Conservation (phyloP, 2,113 vertebrate genomes). For the Chamaetylas fuelleborni region DNA sequence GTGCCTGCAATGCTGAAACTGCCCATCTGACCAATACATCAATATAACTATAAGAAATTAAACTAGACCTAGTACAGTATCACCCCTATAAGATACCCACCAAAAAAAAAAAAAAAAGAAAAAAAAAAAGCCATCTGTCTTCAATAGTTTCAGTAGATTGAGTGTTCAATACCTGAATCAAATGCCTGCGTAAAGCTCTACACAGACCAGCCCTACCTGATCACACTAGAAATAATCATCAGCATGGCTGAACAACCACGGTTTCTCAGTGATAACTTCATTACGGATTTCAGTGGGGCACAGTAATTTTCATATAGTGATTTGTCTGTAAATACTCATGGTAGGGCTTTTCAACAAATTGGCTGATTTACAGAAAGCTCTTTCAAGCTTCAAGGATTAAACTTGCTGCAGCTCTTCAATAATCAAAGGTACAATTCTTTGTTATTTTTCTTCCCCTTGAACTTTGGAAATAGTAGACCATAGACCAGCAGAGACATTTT, state of each 20-base stretch:
- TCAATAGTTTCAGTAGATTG: not conserved
- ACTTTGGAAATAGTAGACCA: not conserved
- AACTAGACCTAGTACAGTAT: not conserved
- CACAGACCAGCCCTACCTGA: not conserved
- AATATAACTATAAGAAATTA: not conserved
- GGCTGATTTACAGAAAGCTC: not conserved
- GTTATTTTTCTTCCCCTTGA: not conserved
- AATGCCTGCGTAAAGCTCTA: not conserved
- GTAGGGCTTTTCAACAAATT: not conserved
- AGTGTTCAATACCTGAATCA: not conserved
- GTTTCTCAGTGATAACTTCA: not conserved
- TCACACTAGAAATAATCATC: not conserved
- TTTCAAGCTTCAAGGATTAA: not conserved
- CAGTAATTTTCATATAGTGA: not conserved
- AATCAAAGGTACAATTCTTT: not conserved
- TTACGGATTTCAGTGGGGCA: not conserved
- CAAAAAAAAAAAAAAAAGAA: not conserved
- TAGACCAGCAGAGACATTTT: not conserved
- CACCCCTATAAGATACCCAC: fast-evolving
- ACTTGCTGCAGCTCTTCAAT: not conserved
- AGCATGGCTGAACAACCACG: not conserved
- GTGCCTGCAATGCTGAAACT: not conserved
- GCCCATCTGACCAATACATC: not conserved
- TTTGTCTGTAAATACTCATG: not conserved
- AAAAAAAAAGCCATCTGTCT: not conserved